Percentiles rank a stretch among this genome's conserved stretches.
These are phyloP conservation scores for Drosophila falleni DNA, from an alignment of 2,888 invertebrate genomes.

Conservation along the genomic window DNA sequence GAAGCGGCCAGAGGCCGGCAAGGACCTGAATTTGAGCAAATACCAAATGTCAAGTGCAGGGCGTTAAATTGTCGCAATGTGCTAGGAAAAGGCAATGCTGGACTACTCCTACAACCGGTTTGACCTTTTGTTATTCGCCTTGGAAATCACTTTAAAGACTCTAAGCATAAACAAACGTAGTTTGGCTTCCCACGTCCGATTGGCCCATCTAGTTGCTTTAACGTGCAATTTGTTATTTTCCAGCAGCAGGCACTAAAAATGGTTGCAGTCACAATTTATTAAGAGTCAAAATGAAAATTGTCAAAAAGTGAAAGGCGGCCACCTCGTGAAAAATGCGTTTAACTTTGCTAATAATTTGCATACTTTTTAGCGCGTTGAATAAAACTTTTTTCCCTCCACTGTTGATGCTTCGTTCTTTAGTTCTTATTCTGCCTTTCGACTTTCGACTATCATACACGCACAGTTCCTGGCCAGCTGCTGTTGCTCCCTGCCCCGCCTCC, in stretches of 20 bases:
- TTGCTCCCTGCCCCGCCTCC: not conserved
- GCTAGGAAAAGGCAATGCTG: slow-evolving; percentile 24
- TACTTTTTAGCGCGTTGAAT: slow-evolving; percentile 66
- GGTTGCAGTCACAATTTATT: slow-evolving; percentile 54
- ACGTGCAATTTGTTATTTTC: slow-evolving; percentile 27
- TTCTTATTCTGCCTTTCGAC: slow-evolving; percentile 17
- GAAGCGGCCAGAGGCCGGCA: slow-evolving; percentile 21
- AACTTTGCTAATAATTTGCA: slow-evolving; percentile 80
- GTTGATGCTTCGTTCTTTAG: slow-evolving; percentile 8
- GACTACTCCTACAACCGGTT: not conserved
- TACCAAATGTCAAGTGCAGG: slow-evolving; percentile 77
- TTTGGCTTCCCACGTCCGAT: not conserved
- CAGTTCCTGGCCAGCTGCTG: slow-evolving; percentile 45
- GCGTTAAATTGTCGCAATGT: slow-evolving; percentile 72
- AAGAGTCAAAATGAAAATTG: slow-evolving; percentile 61
- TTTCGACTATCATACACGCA: slow-evolving; percentile 50
- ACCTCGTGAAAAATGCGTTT: slow-evolving; percentile 68
- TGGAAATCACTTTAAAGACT: slow-evolving; percentile 33
- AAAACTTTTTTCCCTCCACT: slow-evolving; percentile 49
- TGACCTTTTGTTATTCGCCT: slow-evolving; percentile 31
- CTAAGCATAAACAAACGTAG: slow-evolving; percentile 51
- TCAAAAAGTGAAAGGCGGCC: slow-evolving; percentile 44
- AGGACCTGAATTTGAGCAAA: slow-evolving; percentile 52
- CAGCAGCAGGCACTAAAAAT: slow-evolving; percentile 42
- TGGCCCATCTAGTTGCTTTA: slow-evolving; percentile 12